A percentile compares a stretch with the other conserved stretches of the same genome.
phyloP scores from a whole-genome alignment of 2,797 vertebrate species.

The Pseudocheirus occidentalis region DNA sequence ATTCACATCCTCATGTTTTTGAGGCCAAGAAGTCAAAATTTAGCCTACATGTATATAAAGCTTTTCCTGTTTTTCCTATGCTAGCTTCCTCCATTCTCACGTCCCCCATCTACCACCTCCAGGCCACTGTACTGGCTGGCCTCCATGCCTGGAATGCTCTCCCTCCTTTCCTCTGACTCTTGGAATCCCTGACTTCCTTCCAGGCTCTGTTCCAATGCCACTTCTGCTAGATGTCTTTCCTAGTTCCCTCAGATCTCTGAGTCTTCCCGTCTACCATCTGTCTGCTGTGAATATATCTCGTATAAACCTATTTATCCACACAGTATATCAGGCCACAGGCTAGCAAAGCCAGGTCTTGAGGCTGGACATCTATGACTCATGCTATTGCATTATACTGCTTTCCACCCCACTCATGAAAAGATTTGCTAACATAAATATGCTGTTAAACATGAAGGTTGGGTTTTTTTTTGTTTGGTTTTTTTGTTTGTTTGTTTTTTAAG shows the following conservation, averaged over 20 bases:
- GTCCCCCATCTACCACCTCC: not conserved
- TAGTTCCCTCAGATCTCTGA: not conserved
- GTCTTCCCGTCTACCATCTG: not conserved
- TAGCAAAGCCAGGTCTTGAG: not conserved
- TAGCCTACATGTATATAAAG: not conserved
- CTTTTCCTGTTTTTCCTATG: not conserved
- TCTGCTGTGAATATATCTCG: not conserved
- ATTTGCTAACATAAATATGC: not conserved
- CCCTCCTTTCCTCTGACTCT: not conserved
- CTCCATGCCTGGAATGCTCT: not conserved
- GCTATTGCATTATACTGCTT: not conserved
- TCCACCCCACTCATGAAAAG: not conserved
- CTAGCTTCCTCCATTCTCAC: not conserved
- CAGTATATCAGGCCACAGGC: not conserved
- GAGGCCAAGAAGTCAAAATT: not conserved
- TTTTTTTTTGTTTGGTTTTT: not conserved
- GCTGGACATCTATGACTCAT: not conserved
- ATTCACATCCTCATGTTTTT: not conserved
- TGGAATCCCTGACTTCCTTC: not conserved
- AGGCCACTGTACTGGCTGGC: not conserved
- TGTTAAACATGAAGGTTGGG: not conserved
- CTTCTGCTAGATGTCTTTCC: not conserved
- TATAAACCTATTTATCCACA: not conserved
- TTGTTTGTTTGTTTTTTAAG: not conserved
- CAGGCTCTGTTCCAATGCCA: not conserved